A percentile compares a stretch with the other conserved stretches of the same genome.
Evolutionary conservation across 92 coral and sea anemone species (phyloP).

Genomic region (Epizoanthus illoricatus): DNA sequence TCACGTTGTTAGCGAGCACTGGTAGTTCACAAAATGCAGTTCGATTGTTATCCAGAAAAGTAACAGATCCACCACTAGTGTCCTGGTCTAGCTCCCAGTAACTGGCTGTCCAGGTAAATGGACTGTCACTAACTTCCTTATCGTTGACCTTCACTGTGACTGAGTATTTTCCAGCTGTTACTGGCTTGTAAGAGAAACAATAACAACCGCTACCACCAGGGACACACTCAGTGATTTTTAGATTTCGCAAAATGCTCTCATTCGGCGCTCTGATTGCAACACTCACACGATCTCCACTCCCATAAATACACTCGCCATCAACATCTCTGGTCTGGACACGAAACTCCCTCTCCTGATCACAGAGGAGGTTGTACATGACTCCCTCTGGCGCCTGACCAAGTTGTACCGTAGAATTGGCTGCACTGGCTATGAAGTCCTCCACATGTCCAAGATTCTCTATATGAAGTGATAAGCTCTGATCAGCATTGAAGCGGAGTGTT

Average conservation of each 20-base stretch:
- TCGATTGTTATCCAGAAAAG: background rate
- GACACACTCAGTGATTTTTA: background rate
- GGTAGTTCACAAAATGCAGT: background rate
- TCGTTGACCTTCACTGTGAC: conserved; percentile 12
- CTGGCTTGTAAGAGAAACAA: conserved; percentile 12
- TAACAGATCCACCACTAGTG: background rate
- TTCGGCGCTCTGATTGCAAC: conserved; percentile 9
- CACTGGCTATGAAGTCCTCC: background rate
- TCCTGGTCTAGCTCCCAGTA: background rate
- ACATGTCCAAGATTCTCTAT: conserved; percentile 8
- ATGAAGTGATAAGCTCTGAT: background rate
- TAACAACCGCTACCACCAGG: conserved; percentile 19
- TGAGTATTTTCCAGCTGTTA: conserved; percentile 5
- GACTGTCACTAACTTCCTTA: conserved; percentile 1
- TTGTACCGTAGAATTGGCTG: conserved; percentile 18
- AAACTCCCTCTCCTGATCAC: conserved; percentile 21
- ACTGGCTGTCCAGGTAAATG: conserved; percentile 13
- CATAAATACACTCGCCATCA: background rate
- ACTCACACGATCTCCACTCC: background rate
- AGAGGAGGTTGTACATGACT: conserved; percentile 27
- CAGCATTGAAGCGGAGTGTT: conserved; percentile 1
- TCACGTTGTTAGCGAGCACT: background rate
- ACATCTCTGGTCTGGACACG: conserved; percentile 3
- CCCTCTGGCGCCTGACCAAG: conserved; percentile 25
- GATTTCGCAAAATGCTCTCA: background rate